Evolutionary conservation across 2,113 vertebrate species (phyloP).

Genomic region (Coregonus clupeaformis): DNA sequence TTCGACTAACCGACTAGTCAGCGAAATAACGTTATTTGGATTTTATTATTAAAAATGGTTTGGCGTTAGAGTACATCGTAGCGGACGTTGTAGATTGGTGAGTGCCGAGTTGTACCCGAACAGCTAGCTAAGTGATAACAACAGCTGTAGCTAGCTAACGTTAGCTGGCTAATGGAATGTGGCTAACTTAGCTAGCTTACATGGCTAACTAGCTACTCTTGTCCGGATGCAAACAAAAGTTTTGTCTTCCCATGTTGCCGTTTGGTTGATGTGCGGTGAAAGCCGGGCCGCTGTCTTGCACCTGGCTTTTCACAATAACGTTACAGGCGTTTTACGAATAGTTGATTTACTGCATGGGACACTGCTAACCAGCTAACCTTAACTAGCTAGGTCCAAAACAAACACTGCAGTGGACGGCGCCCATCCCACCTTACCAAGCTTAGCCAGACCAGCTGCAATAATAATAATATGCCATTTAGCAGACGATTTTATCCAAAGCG

Average conservation of each 20-base stretch:
- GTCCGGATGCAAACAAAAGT: too few relatives aligned
- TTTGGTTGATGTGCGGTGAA: too few relatives aligned
- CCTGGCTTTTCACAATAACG: too few relatives aligned
- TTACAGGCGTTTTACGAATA: background rate
- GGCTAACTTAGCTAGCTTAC: background rate
- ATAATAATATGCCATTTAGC: too few relatives aligned
- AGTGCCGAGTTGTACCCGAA: background rate
- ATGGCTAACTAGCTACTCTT: background rate
- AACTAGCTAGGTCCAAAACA: background rate
- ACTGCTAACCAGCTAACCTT: background rate
- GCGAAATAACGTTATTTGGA: background rate
- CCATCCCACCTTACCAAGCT: too few relatives aligned
- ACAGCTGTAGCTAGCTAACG: background rate
- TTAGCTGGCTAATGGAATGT: background rate
- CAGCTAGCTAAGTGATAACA: background rate
- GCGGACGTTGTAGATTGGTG: background rate
- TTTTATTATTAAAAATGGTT: background rate
- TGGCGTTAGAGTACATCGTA: background rate
- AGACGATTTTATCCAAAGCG: too few relatives aligned
- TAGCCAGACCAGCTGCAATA: too few relatives aligned
- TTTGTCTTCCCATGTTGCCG: too few relatives aligned
- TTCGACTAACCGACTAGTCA: background rate
- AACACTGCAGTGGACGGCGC: too few relatives aligned
- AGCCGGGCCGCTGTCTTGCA: too few relatives aligned
- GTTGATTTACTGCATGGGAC: background rate